Base-by-base conservation (phyloP, 2,888 invertebrate species). In the Mongoloraphidia duomilia region DNA sequence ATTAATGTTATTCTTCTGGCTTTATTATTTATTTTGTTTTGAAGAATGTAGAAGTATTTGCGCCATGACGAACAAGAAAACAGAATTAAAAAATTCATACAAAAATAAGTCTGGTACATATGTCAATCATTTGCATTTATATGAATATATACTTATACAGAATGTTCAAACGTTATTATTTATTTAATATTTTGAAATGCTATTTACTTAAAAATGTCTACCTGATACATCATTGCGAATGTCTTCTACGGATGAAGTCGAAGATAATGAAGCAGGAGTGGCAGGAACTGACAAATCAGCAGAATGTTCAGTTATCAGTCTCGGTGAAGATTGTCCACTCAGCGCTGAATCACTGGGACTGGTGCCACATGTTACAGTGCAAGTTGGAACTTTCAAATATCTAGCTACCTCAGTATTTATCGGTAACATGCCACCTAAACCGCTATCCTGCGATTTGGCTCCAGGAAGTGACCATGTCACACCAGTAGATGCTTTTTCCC, bases 211-310 rank as follows among this genome's bases (percentile, higher is more conserved):
- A 17, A 17, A 17, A 17, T 17, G 26, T 26, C 6, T 26, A 57
- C 56, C 53, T 55, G 69, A 69, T 44, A 36, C 44, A 44, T 34
- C 14, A 14, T 40, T n/a, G 11, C 38, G 35, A 5, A 66, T 67
- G 57, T 85, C 85, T 58, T 86, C 86, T 55, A 78, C 77, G 1
- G 84, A 85, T 40, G 85, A 85, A 37, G 82, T 82, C 0, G 84
- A 80, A 9, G 83, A 82, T 4, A 83, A 67, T 1, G 80, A 79
- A 44, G 78, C 72, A 0, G 80, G 79, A 34, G 82, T 80, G 11
- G 69, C 75, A 36, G 70, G 75, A 39, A 70, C 75, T 49, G 76
- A 73, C 55, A 76, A 72, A 44, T 76, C 76, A 10, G 64, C 63
- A 36, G 65, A 64, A 9, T 17, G 42, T 26, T 36, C 14, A n/a